Evolutionary conservation across 1,140 invertebrate species (phyloP), one percentile per base, ranked within the genome.

Genomic region (Drosophila nannoptera): DNA sequence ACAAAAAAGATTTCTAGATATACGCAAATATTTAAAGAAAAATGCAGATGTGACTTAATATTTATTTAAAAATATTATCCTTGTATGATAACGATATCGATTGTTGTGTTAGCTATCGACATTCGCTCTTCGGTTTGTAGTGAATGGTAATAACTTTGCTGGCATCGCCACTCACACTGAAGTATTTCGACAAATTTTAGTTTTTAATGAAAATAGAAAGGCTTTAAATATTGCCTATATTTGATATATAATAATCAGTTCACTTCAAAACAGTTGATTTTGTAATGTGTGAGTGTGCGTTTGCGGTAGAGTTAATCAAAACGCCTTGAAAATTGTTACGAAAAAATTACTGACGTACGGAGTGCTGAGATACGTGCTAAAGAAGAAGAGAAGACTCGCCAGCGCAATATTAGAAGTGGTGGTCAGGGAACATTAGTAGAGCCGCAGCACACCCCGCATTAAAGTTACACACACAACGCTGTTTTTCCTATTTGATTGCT

Each of bases 311-410:
- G 32, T 32, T 71, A 38, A 71, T 46, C 43, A 49, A 22, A 67
- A 71, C 56, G 52, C 69, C 55, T 71, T 71, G 64, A 75, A 71
- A 71, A 58, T 64, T 75, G 72, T 68, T 71, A 71, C 69, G 64
- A 71, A 71, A 71, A 71, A 71, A 48, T 71, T 5, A 70, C 68
- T 56, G 68, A 70, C 68, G 68, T 55, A 64, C 61, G 46, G 67
- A 69, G 63, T 65, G 62, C 43, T 45, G 62, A 46, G 48, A 45
- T 66, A 65, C 38, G 35, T 54, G 55, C 45, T 31, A 35, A 60
- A 71, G 69, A 56, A 68, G 69, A 65, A 71, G 69, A 71, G 50
- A 61, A 67, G 64, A 63, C 63, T 71, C 69, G 56, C 56, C 69
- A 71, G 63, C 64, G 69, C 63, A 71, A 61, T 61, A 60, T 61